phyloP scores from a whole-genome alignment of 2,797 vertebrate species.

The Gobio occitaniae region DNA sequence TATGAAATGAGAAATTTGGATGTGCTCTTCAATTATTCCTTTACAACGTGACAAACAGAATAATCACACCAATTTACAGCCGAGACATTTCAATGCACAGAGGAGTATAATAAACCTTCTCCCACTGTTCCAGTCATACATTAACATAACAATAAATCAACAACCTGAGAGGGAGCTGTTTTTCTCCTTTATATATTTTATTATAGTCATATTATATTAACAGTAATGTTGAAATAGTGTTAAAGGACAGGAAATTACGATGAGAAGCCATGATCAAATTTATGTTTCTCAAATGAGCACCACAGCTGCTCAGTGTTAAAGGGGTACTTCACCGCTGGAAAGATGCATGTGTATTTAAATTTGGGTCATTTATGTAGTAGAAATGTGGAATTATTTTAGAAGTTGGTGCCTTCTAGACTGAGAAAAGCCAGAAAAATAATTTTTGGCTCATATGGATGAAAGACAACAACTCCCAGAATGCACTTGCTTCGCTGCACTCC shows the following conservation, averaged over 20 bases:
- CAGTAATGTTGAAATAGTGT: neutral
- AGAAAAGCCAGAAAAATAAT: too few species aligned
- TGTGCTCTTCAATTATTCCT: constrained; percentile 32
- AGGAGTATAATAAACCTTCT: constrained; percentile 7
- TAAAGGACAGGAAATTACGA: neutral
- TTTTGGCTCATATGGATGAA: too few species aligned
- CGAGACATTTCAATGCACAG: constrained; percentile 23
- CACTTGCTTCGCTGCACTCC: too few species aligned
- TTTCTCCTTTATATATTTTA: neutral
- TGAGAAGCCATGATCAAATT: neutral
- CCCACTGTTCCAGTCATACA: neutral
- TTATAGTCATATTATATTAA: neutral
- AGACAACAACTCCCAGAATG: too few species aligned
- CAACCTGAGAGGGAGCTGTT: neutral
- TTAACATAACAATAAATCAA: neutral
- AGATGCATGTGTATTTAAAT: too few species aligned
- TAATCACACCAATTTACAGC: constrained; percentile 35
- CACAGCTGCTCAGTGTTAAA: neutral
- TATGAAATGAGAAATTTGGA: neutral
- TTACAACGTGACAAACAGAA: constrained; percentile 29
- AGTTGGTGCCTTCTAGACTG: too few species aligned
- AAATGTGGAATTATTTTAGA: too few species aligned
- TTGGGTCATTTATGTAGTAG: too few species aligned
- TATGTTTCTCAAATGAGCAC: neutral
- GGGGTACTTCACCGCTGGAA: too few species aligned